Evolutionary conservation across 2,888 invertebrate species (phyloP), one percentile per base, ranked within the genome.

Genomic region (Cantharis lateralis): DNA sequence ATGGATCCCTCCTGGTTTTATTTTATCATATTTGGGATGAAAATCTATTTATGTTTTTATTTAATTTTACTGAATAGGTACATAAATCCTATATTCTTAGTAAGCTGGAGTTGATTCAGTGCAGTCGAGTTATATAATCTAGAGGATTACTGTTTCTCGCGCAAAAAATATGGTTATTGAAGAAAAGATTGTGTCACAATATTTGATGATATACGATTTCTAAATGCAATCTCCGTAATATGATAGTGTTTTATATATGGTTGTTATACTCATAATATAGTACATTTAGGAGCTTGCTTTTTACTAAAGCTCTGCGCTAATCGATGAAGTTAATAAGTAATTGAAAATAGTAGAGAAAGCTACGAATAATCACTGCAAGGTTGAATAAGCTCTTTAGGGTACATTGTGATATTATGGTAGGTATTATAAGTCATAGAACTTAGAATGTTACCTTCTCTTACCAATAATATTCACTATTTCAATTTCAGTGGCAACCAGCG

Each of bases 91-190:
- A n/a, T 48, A 4, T 48, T 48, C 48, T 48, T 48, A 48, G 48
- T 48, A 48, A 48, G 48, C 18, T 66, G 24, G 64, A 66, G 18
- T 18, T 66, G 24, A 66, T 66, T 18, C 64, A 66, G 18, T 66
- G 64, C 64, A 66, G 24, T 66, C 18, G 24, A 20, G 64, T 66
- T 18, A 66, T 66, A 66, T 66, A 28, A 28, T 28, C 26, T 28
- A 66, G 18, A 24, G 77, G 77, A 77, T 77, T 77, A 77, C 74
- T 61, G 69, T 63, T 71, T 68, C 70, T 74, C 64, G 62, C 72
- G 68, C 62, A 77, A 73, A 76, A 77, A 78, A 75, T 75, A 78
- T 78, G 78, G 75, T 72, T 72, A 75, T 78, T 75, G 78, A 73
- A 75, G 72, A 72, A 72, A 70, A 75, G 78, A 72, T 78, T 78